phyloP scores from a whole-genome alignment of 2,888 invertebrate species.

The Oithona nana region DNA sequence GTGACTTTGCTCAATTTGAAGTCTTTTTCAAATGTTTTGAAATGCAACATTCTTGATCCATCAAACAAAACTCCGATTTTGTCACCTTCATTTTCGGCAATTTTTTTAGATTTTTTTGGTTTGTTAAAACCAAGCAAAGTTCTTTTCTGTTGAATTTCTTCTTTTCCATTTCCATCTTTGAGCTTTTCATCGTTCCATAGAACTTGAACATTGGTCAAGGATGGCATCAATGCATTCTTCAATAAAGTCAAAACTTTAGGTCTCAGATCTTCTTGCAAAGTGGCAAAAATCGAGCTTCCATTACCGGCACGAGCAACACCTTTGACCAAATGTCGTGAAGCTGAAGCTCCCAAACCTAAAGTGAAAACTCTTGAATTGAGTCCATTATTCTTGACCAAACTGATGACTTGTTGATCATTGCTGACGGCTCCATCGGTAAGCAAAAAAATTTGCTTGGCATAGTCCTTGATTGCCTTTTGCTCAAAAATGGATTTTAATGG shows the following conservation, averaged over 20 bases:
- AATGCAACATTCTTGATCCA: conserved; percentile 22
- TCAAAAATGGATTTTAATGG: conserved; percentile 23
- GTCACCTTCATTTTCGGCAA: conserved; percentile 1
- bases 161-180: background rate
- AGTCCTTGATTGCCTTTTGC: conserved; percentile 19
- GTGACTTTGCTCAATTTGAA: background rate
- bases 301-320: conserved; percentile 27
- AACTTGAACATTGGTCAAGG: conserved; percentile 21
- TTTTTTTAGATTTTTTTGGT: conserved; percentile 10
- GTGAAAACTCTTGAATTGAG: conserved; percentile 24
- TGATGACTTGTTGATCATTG: conserved; percentile 25
- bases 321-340: conserved; percentile 26
- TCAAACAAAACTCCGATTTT: conserved; percentile 23
- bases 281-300: conserved; percentile 26
- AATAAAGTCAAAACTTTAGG: conserved; percentile 23
- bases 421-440: conserved; percentile 28
- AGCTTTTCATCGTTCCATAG: conserved; percentile 21
- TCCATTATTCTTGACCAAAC: conserved; percentile 23
- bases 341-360: conserved; percentile 26
- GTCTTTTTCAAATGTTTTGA: conserved; percentile 12
- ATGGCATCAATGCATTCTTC: conserved; percentile 23
- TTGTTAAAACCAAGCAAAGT: conserved; percentile 23
- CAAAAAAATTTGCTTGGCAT: conserved; percentile 25
- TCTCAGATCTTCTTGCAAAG: conserved; percentile 23
- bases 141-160: conserved; percentile 21